Evolutionary conservation across 2,797 vertebrate species (phyloP).

Genomic region (Delichon dasypus): DNA sequence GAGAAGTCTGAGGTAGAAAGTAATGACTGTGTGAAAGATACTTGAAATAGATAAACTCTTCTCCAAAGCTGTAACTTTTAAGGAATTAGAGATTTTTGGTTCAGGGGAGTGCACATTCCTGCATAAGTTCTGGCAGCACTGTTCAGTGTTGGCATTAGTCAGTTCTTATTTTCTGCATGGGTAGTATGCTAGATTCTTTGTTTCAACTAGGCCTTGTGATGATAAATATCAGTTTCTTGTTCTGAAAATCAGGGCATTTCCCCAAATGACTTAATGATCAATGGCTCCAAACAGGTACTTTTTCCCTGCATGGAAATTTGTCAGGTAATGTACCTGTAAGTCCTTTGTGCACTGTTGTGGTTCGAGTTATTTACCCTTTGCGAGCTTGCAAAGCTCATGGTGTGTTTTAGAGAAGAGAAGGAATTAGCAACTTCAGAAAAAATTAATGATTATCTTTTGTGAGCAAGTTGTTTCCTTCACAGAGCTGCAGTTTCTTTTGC

Average conservation of each 20-base stretch:
- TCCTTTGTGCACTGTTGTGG: neutral
- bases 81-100: neutral
- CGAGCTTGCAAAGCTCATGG: neutral
- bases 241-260: neutral
- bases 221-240: neutral
- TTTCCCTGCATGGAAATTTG: neutral
- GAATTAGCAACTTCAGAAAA: neutral
- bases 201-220: neutral
- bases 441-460: neutral
- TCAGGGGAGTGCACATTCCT: neutral
- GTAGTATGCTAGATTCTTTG: neutral
- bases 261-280: neutral
- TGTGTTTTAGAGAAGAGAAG: neutral
- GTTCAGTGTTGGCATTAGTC: neutral
- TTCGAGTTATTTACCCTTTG: neutral
- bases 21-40: neutral
- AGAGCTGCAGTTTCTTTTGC: neutral
- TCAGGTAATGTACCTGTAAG: neutral
- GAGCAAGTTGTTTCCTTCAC: neutral
- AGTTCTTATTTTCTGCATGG: neutral
- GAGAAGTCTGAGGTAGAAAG: neutral
- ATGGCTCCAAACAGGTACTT: neutral
- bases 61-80: neutral
- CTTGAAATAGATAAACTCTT: neutral
- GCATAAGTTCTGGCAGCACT: neutral